phyloP scores from a whole-genome alignment of 2,113 vertebrate species.

The Spizaetus ornatus region DNA sequence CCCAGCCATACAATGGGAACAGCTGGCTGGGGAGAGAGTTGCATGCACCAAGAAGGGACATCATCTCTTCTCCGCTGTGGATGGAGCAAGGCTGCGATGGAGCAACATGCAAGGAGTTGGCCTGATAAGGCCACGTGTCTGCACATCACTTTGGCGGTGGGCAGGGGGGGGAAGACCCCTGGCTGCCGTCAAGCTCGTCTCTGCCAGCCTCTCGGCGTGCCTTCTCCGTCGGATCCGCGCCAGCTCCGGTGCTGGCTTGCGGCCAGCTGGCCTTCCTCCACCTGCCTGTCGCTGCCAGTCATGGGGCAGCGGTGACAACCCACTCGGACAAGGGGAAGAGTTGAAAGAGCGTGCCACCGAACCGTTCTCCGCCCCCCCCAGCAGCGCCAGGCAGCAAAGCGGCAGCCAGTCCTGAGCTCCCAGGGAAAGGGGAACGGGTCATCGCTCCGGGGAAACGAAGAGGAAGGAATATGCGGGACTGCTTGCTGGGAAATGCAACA shows the following conservation, averaged over 20 bases:
- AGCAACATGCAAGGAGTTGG: neutral
- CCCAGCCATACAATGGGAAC: neutral
- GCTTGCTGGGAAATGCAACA: neutral
- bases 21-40: neutral
- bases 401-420: neutral
- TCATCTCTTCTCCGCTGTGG: neutral
- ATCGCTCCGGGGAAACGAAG: neutral
- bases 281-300: slow-evolving; percentile 26
- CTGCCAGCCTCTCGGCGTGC: neutral
- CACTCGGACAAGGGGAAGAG: neutral
- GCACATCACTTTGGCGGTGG: neutral
- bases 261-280: slow-evolving; percentile 5
- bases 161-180: neutral
- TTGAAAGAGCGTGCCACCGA: neutral
- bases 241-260: neutral
- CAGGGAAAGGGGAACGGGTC: accelerated
- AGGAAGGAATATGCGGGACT: neutral
- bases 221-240: neutral
- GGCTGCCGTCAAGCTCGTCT: neutral
- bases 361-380: accelerated
- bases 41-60: neutral
- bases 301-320: neutral
- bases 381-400: accelerated
- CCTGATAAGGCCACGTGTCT: neutral
- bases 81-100: neutral